Conservation (phyloP, 2,113 vertebrate genomes). For the Oreotragus oreotragus region DNA sequence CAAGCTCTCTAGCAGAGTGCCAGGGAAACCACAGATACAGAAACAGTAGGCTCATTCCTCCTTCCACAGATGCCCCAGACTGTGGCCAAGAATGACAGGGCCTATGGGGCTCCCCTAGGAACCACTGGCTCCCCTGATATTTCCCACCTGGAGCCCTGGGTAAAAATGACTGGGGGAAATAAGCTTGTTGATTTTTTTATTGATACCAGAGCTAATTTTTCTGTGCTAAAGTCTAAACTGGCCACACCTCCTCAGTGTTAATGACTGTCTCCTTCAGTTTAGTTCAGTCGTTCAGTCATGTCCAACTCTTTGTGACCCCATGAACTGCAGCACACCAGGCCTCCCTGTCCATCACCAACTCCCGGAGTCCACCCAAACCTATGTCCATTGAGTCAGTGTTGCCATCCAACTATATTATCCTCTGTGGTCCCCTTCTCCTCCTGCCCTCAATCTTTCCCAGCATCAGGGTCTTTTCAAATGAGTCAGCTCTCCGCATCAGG, state of each 20-base stretch:
- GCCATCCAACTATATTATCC: no score
- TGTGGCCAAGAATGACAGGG: not conserved
- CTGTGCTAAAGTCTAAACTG: not conserved
- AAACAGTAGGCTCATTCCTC: not conserved
- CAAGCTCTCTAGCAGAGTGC: not conserved
- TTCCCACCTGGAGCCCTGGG: not conserved
- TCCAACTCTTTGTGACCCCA: fast-evolving
- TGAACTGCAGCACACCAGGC: fast-evolving
- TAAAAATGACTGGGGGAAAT: not conserved
- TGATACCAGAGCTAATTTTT: not conserved
- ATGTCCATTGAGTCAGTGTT: fast-evolving
- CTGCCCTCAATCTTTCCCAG: no score
- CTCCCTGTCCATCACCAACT: no score
- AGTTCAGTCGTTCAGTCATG: no score
- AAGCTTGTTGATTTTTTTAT: not conserved
- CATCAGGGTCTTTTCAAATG: no score
- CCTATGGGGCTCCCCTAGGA: not conserved
- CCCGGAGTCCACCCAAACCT: no score
- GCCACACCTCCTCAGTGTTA: not conserved
- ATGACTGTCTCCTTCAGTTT: not conserved
- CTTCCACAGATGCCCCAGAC: not conserved
- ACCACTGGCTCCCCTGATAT: not conserved
- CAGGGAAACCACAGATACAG: not conserved
- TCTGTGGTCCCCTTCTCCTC: no score
- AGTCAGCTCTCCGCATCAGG: no score